Conservation (phyloP, 2,888 invertebrate species). For the Gortyna flavago region DNA sequence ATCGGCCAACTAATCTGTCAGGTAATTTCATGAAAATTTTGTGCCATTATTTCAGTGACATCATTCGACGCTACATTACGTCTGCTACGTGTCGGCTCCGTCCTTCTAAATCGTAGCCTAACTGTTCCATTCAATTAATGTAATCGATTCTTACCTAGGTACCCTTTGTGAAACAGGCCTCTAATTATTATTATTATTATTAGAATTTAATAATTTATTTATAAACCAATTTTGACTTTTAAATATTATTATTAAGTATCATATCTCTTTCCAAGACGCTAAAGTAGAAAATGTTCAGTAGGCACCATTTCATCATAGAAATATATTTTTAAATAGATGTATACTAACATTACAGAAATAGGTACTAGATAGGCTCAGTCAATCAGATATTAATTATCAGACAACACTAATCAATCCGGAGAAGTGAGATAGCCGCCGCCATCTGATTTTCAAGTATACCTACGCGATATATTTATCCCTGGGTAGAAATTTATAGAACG, state of each 20-base stretch:
- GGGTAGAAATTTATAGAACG: neutral
- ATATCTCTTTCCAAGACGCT: slow-evolving; percentile 13
- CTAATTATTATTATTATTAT: slow-evolving; percentile 7
- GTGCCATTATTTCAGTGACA: neutral
- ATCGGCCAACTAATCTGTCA: neutral
- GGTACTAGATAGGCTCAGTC: neutral
- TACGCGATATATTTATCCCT: slow-evolving; percentile 11
- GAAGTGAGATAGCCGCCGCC: neutral
- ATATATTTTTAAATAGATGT: slow-evolving; percentile 5
- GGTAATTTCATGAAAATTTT: neutral
- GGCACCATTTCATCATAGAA: slow-evolving; percentile 12
- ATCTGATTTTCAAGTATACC: neutral
- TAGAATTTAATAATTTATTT: slow-evolving; percentile 12
- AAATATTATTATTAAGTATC: neutral
- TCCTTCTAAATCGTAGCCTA: neutral
- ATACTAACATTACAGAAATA: slow-evolving; percentile 24
- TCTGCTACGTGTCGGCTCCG: neutral
- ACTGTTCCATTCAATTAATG: neutral
- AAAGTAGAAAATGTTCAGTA: slow-evolving; percentile 37
- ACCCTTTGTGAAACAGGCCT: neutral
- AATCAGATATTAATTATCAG: neutral
- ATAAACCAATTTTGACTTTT: neutral
- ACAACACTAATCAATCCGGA: neutral
- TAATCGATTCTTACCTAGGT: neutral
- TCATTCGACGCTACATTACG: neutral